Evolutionary conservation across 1,140 invertebrate species (phyloP).

Genomic region (Bemisia tabaci): DNA sequence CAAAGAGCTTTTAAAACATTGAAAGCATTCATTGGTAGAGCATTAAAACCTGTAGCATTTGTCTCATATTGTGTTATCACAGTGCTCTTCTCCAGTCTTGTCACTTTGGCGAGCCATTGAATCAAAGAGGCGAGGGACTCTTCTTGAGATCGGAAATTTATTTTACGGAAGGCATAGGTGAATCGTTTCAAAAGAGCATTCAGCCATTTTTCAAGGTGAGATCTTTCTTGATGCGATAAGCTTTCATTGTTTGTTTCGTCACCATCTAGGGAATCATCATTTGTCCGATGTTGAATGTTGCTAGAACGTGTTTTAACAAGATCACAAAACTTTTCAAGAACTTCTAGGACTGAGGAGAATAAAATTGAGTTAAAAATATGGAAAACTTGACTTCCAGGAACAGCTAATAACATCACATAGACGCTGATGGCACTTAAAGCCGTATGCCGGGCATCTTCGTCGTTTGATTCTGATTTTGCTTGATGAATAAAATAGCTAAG

Average conservation of each 20-base stretch:
- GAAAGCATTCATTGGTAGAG: slow-evolving; percentile 2
- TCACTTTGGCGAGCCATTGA: neutral
- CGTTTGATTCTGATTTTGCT: neutral
- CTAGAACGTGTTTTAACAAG: slow-evolving; percentile 14
- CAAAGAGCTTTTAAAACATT: neutral
- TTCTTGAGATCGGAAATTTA: neutral
- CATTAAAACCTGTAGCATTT: neutral
- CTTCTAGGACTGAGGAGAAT: slow-evolving; percentile 34
- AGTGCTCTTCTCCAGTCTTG: neutral
- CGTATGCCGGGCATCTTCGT: neutral
- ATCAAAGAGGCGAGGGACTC: neutral
- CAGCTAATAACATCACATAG: slow-evolving; percentile 33
- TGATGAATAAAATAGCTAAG: neutral
- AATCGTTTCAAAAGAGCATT: neutral
- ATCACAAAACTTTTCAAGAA: slow-evolving; percentile 30
- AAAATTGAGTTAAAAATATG: slow-evolving; percentile 40
- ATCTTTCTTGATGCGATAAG: neutral
- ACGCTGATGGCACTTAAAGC: slow-evolving; percentile 27
- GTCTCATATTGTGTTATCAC: neutral
- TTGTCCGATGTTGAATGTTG: neutral
- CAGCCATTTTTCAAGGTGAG: neutral
- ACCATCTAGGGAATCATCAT: neutral
- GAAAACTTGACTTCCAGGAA: slow-evolving; percentile 40
- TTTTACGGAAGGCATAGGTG: neutral
- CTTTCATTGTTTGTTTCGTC: neutral